phyloP scores from a whole-genome alignment of 2,797 vertebrate species.

The Brachyrhaphis roseni region DNA sequence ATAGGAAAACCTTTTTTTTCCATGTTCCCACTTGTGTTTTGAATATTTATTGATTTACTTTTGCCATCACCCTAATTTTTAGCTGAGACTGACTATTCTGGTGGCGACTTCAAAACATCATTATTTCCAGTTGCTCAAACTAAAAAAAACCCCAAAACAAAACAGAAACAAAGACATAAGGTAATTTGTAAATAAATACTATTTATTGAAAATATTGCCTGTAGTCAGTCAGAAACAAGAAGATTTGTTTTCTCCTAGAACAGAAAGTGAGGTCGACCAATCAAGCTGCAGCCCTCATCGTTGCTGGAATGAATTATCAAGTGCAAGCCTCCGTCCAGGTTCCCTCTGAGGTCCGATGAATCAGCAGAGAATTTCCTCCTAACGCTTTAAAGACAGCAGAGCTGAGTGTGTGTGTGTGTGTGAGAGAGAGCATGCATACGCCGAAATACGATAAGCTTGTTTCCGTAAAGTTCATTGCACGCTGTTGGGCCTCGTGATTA shows the following conservation, averaged over 20 bases:
- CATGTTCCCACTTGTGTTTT: background rate
- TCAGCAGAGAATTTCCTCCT: constrained; percentile 45
- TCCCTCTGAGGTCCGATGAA: constrained; percentile 46
- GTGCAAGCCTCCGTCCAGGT: constrained; percentile 42
- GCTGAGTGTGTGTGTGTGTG: background rate
- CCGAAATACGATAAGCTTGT: constrained; percentile 43
- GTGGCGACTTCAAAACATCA: background rate
- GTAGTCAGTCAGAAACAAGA: constrained; percentile 71
- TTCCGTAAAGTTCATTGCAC: constrained; percentile 64
- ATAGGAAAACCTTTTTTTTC: background rate
- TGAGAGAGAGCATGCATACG: constrained; percentile 50
- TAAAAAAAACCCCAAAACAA: too few species aligned
- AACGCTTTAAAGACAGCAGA: constrained; percentile 19
- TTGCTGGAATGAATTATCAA: constrained; percentile 57
- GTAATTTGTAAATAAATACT: constrained; percentile 82
- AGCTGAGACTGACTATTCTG: background rate
- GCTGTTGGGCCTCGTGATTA: constrained; percentile 66
- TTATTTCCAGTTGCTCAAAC: background rate
- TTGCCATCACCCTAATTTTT: background rate
- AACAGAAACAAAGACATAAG: background rate
- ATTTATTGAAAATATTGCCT: constrained; percentile 83
- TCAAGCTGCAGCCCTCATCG: constrained; percentile 48
- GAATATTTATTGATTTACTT: background rate
- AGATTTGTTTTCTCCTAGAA: constrained; percentile 59
- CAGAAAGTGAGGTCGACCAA: constrained; percentile 53